Evolutionary conservation across 2,113 vertebrate genomes (phyloP), one percentile per base, ranked within the genome.

Genomic region (Pagrus major): DNA sequence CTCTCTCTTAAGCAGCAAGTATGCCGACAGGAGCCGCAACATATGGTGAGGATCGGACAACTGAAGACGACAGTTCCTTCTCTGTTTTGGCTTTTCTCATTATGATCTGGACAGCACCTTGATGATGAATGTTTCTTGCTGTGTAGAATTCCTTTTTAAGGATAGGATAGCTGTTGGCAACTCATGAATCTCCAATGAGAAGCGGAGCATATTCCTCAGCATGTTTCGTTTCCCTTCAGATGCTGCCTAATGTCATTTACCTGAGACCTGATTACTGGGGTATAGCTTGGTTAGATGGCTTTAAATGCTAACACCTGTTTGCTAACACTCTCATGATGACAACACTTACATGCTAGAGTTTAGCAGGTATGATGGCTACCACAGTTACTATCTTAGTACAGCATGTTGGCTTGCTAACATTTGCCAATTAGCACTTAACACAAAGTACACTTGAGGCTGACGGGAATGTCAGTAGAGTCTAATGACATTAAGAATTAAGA

Each of bases 81-180:
- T 83, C 81, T 21, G 58, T 88, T 88, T 86, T 84, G 71, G 73
- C 71, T 89, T 86, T 89, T 93, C 69, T 86, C 83, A 90, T 92
- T 91, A 88, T 86, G 78, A 86, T 90, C 46, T 67, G 56, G 84
- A 88, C 86, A 82, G 88, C 80, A 78, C 86, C 81, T 90, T 76
- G 78, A 92, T 91, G 89, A 92, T 89, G 71, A 91, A 88, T 90
- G 88, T 86, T 78, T 76, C 79, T 84, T 81, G n/a, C n/a, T 70
- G 75, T 71, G 66, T 67, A 37, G 58, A 69, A 56, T 71, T 86
- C 10, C 77, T 84, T 70, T 74, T 79, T 70, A 31, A 33, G 75
- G 21, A 80, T 76, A 73, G 76, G 51, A 85, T 76, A 68, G 75
- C 76, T 76, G 69, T 58, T 41, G 69, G 73, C 37, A 54, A 82